A percentile compares a stretch with the other conserved stretches of the same genome.
Evolutionary conservation across 2,888 invertebrate species (phyloP).

Genomic region (Cephus pygmeus): DNA sequence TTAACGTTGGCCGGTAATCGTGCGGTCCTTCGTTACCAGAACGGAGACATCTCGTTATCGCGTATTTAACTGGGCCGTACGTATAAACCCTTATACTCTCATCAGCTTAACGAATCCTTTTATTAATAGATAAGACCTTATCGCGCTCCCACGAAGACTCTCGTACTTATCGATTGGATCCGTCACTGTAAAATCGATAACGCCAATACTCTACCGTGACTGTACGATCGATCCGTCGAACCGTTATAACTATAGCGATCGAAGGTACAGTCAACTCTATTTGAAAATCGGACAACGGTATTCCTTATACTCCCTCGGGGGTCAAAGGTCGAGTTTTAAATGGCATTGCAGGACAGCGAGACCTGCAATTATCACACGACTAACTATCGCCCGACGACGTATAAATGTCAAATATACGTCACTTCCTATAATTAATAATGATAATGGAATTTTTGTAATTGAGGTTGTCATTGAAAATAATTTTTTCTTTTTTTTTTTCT

Average conservation of each 20-base stretch:
- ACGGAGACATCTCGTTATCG: slow-evolving; percentile 7
- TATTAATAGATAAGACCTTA: not conserved
- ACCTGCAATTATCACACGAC: slow-evolving; percentile 22
- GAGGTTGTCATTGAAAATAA: not conserved
- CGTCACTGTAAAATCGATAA: not conserved
- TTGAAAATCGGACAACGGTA: slow-evolving; percentile 22
- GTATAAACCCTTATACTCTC: not conserved
- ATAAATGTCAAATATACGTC: not conserved
- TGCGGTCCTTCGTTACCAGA: slow-evolving; percentile 4
- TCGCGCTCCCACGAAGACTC: not conserved
- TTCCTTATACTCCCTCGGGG: not conserved
- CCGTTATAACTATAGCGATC: slow-evolving; percentile 1
- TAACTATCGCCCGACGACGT: not conserved
- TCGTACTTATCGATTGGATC: not conserved
- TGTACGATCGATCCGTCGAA: not conserved
- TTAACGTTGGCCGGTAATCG: slow-evolving; percentile 40
- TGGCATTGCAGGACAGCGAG: slow-evolving; percentile 12
- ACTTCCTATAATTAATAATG: not conserved
- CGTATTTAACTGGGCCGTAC: not conserved
- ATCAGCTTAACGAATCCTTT: not conserved
- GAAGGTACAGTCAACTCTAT: slow-evolving; percentile 9
- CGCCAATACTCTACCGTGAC: not conserved
- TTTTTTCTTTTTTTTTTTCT: too few relatives aligned
- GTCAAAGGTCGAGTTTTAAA: slow-evolving; percentile 21
- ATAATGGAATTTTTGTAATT: not conserved